Percentiles rank a stretch among this genome's conserved stretches.
Evolutionary conservation across 2,888 invertebrate genomes (phyloP).

Genomic region (Liopterus haemorrhoidalis): DNA sequence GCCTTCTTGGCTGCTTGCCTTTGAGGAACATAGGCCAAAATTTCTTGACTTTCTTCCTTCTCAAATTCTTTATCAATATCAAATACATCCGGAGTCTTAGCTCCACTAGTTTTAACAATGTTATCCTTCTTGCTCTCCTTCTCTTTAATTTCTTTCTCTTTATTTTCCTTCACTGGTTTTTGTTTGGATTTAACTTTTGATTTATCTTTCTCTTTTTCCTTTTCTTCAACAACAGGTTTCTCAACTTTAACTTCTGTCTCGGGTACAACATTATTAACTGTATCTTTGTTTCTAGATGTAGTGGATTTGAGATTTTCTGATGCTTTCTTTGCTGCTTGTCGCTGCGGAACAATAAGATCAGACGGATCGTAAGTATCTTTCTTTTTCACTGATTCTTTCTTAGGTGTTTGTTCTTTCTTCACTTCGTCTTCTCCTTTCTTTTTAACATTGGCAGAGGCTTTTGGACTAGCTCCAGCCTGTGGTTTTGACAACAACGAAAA

Average conservation of each 20-base stretch:
- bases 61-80: slow-evolving; percentile 59
- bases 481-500: slow-evolving; percentile 54
- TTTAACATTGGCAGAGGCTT: slow-evolving; percentile 33
- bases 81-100: slow-evolving; percentile 48
- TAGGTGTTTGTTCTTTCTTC: slow-evolving; percentile 29
- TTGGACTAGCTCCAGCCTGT: slow-evolving; percentile 37
- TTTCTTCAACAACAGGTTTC: slow-evolving; percentile 31
- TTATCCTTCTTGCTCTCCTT: slow-evolving; percentile 39
- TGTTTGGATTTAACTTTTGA: slow-evolving; percentile 43
- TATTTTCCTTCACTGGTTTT: slow-evolving; percentile 48
- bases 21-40: slow-evolving; percentile 80
- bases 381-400: slow-evolving; percentile 40
- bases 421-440: slow-evolving; percentile 32
- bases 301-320: slow-evolving; percentile 77
- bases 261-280: slow-evolving; percentile 21
- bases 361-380: slow-evolving; percentile 58
- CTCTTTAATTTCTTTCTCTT: slow-evolving; percentile 36
- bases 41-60: slow-evolving; percentile 54
- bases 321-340: slow-evolving; percentile 87
- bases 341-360: slow-evolving; percentile 80
- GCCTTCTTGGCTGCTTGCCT: slow-evolving; percentile 88
- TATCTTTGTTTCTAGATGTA: slow-evolving; percentile 40
- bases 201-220: slow-evolving; percentile 20
- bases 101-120: slow-evolving; percentile 34
- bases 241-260: slow-evolving; percentile 34